phyloP scores from a whole-genome alignment of 2,888 invertebrate species.

The Thera obeliscata region DNA sequence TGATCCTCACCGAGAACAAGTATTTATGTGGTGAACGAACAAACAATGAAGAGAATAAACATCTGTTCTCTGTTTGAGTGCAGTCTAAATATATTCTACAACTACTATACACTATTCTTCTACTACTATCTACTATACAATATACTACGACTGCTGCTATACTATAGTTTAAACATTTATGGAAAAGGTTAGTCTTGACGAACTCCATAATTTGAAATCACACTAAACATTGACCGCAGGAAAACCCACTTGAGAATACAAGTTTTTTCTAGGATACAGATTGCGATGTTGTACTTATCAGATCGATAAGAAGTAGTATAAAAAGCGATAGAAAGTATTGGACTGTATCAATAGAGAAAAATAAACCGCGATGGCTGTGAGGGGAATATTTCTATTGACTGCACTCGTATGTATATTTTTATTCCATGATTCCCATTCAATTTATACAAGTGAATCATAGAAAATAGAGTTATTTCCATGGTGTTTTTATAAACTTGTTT shows the following conservation, averaged over 20 bases:
- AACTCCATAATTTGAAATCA: neutral
- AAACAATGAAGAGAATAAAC: too few species aligned
- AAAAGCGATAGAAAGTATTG: conserved; percentile 21
- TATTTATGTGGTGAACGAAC: too few species aligned
- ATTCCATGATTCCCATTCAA: neutral
- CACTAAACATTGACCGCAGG: neutral
- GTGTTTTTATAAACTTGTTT: neutral
- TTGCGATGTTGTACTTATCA: conserved; percentile 26
- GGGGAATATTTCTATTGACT: conserved; percentile 19
- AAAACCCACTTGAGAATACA: neutral
- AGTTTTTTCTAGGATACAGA: conserved; percentile 10
- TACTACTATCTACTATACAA: too few species aligned
- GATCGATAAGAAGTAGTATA: conserved; percentile 31
- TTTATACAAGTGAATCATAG: neutral
- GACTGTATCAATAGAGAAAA: conserved; percentile 19
- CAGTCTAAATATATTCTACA: too few species aligned
- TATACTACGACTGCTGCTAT: too few species aligned
- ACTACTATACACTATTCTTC: too few species aligned
- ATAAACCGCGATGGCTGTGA: conserved; percentile 21
- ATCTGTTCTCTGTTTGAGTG: too few species aligned
- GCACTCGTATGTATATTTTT: conserved; percentile 29
- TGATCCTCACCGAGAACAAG: too few species aligned
- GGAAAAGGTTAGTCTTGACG: neutral
- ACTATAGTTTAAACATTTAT: neutral
- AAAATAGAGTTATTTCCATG: neutral